phyloP scores from a whole-genome alignment of 35 echinoderm and acorn worm species.

The Holothuria glaberrima region DNA sequence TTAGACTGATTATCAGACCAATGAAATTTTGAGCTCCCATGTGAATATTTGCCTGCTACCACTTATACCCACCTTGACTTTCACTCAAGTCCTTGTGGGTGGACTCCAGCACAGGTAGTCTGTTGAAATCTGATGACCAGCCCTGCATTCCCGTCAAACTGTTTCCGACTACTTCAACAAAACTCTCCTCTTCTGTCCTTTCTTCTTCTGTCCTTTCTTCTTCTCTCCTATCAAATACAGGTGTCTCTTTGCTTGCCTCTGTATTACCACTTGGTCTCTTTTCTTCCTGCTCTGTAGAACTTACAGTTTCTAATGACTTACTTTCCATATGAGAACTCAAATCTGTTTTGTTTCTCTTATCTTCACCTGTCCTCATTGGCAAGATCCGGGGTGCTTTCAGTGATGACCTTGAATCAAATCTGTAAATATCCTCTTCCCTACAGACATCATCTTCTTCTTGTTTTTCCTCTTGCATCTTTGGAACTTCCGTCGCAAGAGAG shows the following conservation, averaged over 20 bases:
- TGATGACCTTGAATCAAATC: slow-evolving; percentile 25
- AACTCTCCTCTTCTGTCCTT: slow-evolving; percentile 64
- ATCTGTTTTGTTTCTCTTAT: too few species aligned
- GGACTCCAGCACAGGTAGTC: slow-evolving; percentile 15
- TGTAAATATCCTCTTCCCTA: slow-evolving; percentile 56
- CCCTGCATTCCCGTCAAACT: slow-evolving; percentile 73
- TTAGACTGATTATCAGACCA: too few species aligned
- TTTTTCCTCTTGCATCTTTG: neutral
- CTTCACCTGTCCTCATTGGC: neutral
- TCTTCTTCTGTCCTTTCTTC: slow-evolving; percentile 6
- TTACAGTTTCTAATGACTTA: too few species aligned
- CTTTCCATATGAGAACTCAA: too few species aligned
- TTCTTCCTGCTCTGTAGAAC: too few species aligned
- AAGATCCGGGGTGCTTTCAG: neutral
- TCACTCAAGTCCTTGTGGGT: too few species aligned
- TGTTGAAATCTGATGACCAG: slow-evolving; percentile 88
- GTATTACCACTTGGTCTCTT: slow-evolving; percentile 12
- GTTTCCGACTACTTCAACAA: slow-evolving; percentile 70
- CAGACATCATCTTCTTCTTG: neutral
- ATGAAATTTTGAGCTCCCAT: too few species aligned
- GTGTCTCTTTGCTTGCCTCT: neutral
- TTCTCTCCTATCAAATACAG: neutral
- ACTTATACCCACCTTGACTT: too few species aligned
- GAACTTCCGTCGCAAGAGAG: neutral
- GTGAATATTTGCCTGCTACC: too few species aligned